Base-by-base conservation (phyloP, 1,140 invertebrate species). In the Papilio helenus region DNA sequence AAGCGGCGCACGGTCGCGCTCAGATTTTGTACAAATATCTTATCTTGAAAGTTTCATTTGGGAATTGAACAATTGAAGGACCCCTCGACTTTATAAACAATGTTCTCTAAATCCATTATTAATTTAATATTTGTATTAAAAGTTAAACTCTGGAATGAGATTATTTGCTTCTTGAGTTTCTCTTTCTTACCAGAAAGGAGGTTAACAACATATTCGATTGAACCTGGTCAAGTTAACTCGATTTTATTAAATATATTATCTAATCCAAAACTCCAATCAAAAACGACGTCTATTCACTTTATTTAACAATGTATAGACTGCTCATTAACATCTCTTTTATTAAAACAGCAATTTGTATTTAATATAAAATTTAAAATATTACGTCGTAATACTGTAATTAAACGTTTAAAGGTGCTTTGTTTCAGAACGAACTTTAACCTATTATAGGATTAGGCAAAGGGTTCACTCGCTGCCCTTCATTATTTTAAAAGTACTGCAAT, bases 401-500 rank as follows among this genome's bases (percentile, higher is more conserved):
- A 68, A 68, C 14, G 12, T 68, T 68, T 68, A 68, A 68, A 68
- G 23, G 61, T 68, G 61, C 61, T 68, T 68, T 68, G 26, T 68
- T 68, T 68, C 61, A 16, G 61, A 16, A 34, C 61, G 61, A 49
- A 49, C 44, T 74, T 46, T 44, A 44, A 74, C 39, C 72, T 74
- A 74, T 74, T 74, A 74, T 14, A 20, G 72, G 44, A 74, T 74
- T 49, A 74, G 44, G 72, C 42, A 46, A 74, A 49, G 72, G 72
- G 44, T 74, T 46, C 23, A 46, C 39, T 74, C 18, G 72, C 20
- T 74, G 23, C 72, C 72, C 42, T 49, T 74, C 72, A 74, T 74
- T 74, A 49, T 74, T 74, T 74, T 74, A 72, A 72, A 72, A 72
- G 71, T 72, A 72, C 29, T 20, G 72, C 42, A 74, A 74, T 74